A percentile compares a stretch with the other conserved stretches of the same genome.
phyloP scores from a whole-genome alignment of 1,140 invertebrate genomes.

The Drosophila melanica region DNA sequence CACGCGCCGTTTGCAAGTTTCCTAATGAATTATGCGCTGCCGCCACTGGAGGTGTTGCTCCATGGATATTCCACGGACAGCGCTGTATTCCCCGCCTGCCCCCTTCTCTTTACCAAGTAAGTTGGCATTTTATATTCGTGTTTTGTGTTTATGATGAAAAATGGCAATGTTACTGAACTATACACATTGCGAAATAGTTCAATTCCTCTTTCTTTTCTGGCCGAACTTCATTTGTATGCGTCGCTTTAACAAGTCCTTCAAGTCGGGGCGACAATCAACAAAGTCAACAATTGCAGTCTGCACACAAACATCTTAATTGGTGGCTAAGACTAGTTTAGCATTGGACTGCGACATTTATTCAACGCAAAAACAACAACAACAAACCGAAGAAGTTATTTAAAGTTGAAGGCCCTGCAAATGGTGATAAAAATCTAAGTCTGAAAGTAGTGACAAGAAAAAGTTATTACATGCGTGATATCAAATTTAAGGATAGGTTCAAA shows the following conservation, averaged over 20 bases:
- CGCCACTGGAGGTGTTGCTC: constrained; percentile 58
- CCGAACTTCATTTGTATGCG: neutral
- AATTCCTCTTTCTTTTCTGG: neutral
- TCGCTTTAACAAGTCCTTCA: neutral
- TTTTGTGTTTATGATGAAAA: constrained; percentile 64
- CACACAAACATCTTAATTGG: constrained; percentile 13
- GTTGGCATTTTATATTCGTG: constrained; percentile 51
- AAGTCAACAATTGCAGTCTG: constrained; percentile 7
- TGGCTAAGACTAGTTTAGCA: neutral
- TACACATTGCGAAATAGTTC: constrained; percentile 35
- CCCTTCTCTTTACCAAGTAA: neutral
- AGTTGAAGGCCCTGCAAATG: neutral
- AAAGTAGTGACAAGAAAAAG: no score
- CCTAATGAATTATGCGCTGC: constrained; percentile 68
- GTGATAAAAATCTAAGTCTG: no score
- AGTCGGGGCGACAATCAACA: neutral
- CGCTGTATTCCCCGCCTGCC: neutral
- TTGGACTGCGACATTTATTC: neutral
- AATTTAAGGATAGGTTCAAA: no score
- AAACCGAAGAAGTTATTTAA: neutral
- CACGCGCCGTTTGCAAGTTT: constrained; percentile 73
- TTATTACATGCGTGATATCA: no score
- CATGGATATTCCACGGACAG: constrained; percentile 9
- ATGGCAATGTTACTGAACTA: constrained; percentile 60
- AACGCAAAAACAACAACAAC: neutral